Evolutionary conservation across 2,888 invertebrate genomes (phyloP), one percentile per base, ranked within the genome.

Genomic region (Xanthia icteritia): DNA sequence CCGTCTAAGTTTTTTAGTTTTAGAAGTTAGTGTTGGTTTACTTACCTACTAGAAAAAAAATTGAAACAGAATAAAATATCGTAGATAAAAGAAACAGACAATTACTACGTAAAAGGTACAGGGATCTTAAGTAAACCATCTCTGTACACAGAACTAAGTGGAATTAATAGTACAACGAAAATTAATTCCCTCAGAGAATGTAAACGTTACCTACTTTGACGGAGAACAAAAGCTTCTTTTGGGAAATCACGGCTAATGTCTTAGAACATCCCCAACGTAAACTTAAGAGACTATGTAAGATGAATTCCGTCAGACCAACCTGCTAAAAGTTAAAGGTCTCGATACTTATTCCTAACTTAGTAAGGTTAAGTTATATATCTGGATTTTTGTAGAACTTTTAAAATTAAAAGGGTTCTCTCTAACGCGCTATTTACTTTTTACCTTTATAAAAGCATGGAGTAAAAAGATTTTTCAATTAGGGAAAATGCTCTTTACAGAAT

Each of bases 191-290:
- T 56, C 64, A 73, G 72, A 73, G 77, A 82, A 88, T 81, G 54
- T 79, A 84, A 85, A 81, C 70, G 72, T 64, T 80, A 71, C 71
- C 73, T 78, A 77, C 76, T 87, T 81, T 81, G 56, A 81, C 72
- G 81, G 58, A 76, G 83, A 83, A 82, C 63, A 79, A 86, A 86
- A 84, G 81, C 83, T 86, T 79, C 91, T 86, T 84, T 84, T 84
- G 91, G 90, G 91, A 91, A 91, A 91, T 91, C 91, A 88, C 76
- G 73, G 80, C 70, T 85, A 85, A 87, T 83, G 70, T 71, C 77
- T 68, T 61, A 69, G 64, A 63, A 45, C 63, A 83, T 88, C 86
- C 86, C 87, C 56, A n/a, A 82, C 56, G 87, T 82, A 84, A 88
- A 89, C 87, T 86, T 83, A 79, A 83, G 77, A 80, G 79, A 75